Evolutionary conservation across 2,888 invertebrate species (phyloP), one percentile per base, ranked within the genome.

Genomic region (Drosophila pullipes): DNA sequence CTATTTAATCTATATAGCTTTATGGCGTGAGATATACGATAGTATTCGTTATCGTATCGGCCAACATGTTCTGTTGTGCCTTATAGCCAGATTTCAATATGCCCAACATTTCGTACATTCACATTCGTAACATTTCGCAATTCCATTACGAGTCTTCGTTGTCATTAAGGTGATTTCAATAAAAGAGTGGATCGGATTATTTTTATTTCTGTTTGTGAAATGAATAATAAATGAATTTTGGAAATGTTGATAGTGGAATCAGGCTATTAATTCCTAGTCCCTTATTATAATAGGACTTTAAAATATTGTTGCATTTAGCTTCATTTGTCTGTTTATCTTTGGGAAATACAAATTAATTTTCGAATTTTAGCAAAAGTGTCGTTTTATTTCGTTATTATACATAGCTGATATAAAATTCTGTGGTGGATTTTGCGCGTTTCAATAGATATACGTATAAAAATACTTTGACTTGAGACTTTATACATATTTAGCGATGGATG

Each of bases 1-100:
- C 16, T n/a, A 25, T n/a, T 25, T 25, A 50, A 65, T 66, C 50
- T 66, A 52, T 18, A 52, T 41, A 33, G 13, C 10, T n/a, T 4
- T 10, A 37, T 30, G 6, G 52, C 18, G 6, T 10, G n/a, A n/a
- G 4, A 28, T 9, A 18, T 28, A 4, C 16, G 2, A 49, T 49
- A 49, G 11, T 30, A 2, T 31, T 52, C 50, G 31, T 10, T 10
- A 28, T 22, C 47, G 22, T 28, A 50, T 50, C 18, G 18, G 25
- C 47, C 47, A 25, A 47, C 22, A 3, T 44, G 25, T 18, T 49
- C 28, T 31, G 10, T 3, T 39, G 11, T 47, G 13, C 7, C 44
- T 13, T 25, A 25, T 9, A 16, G 22, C 47, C 25, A 13, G 16
- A 25, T 25, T 22, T 25, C 22, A 25, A 47, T 47, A 22, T 22